Evolutionary conservation across 2,113 vertebrate species (phyloP).

Genomic region (Sinocyclocheilus anophthalmus): DNA sequence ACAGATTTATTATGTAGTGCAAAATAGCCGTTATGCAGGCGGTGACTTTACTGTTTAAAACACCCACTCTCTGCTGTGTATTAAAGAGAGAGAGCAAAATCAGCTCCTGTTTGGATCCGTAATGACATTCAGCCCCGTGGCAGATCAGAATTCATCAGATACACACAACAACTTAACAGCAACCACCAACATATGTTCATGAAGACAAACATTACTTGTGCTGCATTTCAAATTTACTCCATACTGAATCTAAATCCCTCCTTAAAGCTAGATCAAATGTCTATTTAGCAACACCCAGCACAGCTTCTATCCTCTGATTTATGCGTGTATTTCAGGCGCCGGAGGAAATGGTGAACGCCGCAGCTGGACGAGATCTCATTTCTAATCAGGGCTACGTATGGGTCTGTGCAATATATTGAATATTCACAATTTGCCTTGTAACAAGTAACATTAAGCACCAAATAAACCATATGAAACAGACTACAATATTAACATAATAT

Average conservation of each 20-base stretch:
- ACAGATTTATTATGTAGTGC: slow-evolving; percentile 15
- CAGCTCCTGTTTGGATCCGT: slow-evolving; percentile 35
- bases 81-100: slow-evolving; percentile 38
- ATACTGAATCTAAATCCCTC: slow-evolving; percentile 18
- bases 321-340: not conserved
- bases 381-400: not conserved
- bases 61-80: slow-evolving; percentile 27
- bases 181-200: slow-evolving; percentile 42
- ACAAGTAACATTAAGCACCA: not conserved
- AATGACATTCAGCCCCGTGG: slow-evolving; percentile 41
- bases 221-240: not conserved
- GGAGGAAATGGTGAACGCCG: not conserved
- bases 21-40: slow-evolving; percentile 25
- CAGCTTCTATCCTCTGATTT: not conserved
- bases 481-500: not conserved
- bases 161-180: slow-evolving; percentile 28
- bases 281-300: not conserved
- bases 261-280: not conserved
- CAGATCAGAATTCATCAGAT: slow-evolving; percentile 40
- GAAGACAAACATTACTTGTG: slow-evolving; percentile 34
- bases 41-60: slow-evolving; percentile 17
- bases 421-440: not conserved
- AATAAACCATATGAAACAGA: not conserved
- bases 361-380: slow-evolving; percentile 7
- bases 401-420: not conserved